Base-by-base conservation (phyloP, 2,113 vertebrate species). In the Tupaia chinensis region DNA sequence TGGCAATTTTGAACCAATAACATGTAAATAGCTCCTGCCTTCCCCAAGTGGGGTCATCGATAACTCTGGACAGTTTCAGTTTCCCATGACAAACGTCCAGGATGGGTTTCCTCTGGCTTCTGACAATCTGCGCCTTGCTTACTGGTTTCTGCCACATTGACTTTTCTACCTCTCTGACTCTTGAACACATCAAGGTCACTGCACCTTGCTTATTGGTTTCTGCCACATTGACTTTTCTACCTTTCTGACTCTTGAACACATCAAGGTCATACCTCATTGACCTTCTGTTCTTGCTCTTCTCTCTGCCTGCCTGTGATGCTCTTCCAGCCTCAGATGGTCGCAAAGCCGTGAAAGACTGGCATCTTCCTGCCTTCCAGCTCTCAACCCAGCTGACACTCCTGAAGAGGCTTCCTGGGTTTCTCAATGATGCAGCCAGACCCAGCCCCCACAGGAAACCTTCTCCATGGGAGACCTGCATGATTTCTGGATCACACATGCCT, bases 201-300 rank as follows among this genome's bases (percentile, higher is more conserved):
- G 29, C 10, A 14, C 1, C 19, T 4, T 70, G 23, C 32, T 53
- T 65, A 9, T 34, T 27, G 20, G 60, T 16, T 78, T 27, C 87
- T 58, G 14, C n/a, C 15, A 4, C 56, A 0, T 15, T 25, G 2
- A 12, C 56, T 44, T 83, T 82, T 27, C 65, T 63, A 54, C 56
- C 34, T 60, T 27, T 19, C 27, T 25, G 44, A 19, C 13, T 23
- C 14, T 70, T 19, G 13, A 60, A 60, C 56, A 69, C 0, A 1
- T 34, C 44, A 17, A 2, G 6, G 19, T 61, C 32, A 15, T 0
- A 6, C 11, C 15, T 56, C 44, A 0, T 1, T 3, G 60, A 25
- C 16, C 60, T 34, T 32, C 53, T 63, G 32, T 0, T 19, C 53
- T 87, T 7, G 9, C 3, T 74, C 11, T 60, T 61, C 60, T 56